Percentiles rank a stretch among this genome's conserved stretches.
Evolutionary conservation across 1,140 invertebrate species (phyloP).

Genomic region (Drosophila sproati): DNA sequence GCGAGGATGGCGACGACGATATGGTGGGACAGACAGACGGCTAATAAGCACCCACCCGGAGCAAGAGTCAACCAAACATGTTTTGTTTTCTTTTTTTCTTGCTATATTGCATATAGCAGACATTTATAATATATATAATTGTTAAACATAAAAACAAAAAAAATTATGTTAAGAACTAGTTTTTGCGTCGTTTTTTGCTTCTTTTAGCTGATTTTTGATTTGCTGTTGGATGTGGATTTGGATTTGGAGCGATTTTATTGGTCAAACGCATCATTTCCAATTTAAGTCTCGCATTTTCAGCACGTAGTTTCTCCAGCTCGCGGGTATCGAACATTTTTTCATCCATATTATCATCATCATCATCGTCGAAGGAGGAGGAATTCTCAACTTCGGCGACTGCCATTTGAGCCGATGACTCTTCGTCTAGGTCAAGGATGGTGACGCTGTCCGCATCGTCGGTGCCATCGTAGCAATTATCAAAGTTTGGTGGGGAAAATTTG

Average conservation of each 20-base stretch:
- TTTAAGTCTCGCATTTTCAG: constrained; percentile 54
- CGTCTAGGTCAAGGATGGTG: not conserved
- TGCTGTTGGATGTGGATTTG: constrained; percentile 8
- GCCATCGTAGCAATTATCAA: constrained; percentile 15
- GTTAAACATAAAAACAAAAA: constrained; percentile 14
- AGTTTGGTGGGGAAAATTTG: not conserved
- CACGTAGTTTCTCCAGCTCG: constrained; percentile 37
- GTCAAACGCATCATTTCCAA: constrained; percentile 23
- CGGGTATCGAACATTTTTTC: constrained; percentile 80
- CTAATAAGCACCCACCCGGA: constrained; percentile 23
- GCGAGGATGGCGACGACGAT: constrained; percentile 22
- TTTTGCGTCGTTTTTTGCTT: constrained; percentile 33
- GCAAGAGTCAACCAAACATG: constrained; percentile 13
- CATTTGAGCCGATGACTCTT: not conserved
- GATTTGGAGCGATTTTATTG: constrained; percentile 10
- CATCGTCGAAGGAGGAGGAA: not conserved
- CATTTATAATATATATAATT: constrained; percentile 20
- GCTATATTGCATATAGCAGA: constrained; percentile 20
- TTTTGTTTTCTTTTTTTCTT: constrained; percentile 27
- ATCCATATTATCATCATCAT: constrained; percentile 11
- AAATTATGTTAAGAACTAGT: constrained; percentile 7
- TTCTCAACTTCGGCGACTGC: not conserved
- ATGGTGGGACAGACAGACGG: constrained; percentile 36
- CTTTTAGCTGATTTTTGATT: constrained; percentile 19
- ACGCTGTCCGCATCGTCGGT: not conserved